These are phyloP conservation scores for Plecturocebus donacophilus DNA, from an alignment of 2,113 vertebrate species.

Conservation along the genomic window DNA sequence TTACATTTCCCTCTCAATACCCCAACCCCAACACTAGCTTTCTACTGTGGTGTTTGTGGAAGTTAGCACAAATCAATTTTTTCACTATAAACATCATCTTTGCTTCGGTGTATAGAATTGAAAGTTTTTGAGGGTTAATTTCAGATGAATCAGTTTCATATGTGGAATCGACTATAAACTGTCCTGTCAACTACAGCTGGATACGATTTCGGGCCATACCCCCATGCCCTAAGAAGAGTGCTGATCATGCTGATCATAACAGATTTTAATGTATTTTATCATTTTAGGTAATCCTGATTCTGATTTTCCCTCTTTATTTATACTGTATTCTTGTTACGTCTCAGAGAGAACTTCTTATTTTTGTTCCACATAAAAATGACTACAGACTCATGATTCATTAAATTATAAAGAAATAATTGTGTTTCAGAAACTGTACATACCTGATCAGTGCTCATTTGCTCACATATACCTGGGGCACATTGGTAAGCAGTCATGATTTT, in stretches of 20 bases:
- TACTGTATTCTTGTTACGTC: not conserved
- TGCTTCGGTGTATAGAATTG: not conserved
- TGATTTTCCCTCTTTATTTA: not conserved
- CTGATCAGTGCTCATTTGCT: not conserved
- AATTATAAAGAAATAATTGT: not conserved
- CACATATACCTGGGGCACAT: not conserved
- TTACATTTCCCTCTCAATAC: not conserved
- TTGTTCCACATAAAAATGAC: not conserved
- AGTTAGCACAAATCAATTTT: slow-evolving; percentile 21
- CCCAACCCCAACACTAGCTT: not conserved
- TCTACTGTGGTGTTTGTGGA: slow-evolving; percentile 28
- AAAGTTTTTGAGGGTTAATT: slow-evolving; percentile 40
- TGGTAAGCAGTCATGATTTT: not conserved
- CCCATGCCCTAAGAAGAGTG: not conserved
- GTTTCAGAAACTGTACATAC: not conserved
- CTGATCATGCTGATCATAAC: not conserved
- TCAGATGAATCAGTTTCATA: slow-evolving; percentile 54
- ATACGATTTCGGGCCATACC: not conserved
- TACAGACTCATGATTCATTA: not conserved
- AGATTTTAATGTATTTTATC: not conserved
- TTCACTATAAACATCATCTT: not conserved
- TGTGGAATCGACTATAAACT: not conserved
- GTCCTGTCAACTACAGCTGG: not conserved
- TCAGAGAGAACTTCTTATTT: not conserved
- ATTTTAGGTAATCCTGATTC: slow-evolving; percentile 42